Evolutionary conservation across 23 tunicate species (phyloP).

Genomic region (Aplidium turbinatum): DNA sequence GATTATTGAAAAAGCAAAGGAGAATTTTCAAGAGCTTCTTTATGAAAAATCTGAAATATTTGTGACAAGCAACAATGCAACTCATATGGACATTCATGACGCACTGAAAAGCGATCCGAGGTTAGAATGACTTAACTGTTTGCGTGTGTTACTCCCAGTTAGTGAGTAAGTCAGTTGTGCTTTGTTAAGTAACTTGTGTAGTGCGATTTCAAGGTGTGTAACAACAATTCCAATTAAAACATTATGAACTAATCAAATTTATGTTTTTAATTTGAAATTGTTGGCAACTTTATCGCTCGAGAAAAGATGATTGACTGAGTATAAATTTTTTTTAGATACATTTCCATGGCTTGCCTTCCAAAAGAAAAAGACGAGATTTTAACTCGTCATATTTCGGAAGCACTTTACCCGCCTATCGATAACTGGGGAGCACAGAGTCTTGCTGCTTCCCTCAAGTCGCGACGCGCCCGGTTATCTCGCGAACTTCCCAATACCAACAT

Average conservation of each 20-base stretch:
- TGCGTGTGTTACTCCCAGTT: too few species aligned
- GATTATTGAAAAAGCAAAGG: constrained; percentile 75
- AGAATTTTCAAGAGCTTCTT: constrained; percentile 77
- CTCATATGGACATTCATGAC: constrained; percentile 64
- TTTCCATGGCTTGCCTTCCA: constrained; percentile 60
- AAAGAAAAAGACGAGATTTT: constrained; percentile 71
- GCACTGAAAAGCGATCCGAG: constrained; percentile 74
- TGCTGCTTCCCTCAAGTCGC: constrained; percentile 20
- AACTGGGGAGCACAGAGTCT: constrained; percentile 77
- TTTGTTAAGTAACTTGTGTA: too few species aligned
- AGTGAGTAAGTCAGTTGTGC: too few species aligned
- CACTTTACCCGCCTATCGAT: constrained; percentile 62
- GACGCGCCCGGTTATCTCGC: constrained; percentile 12
- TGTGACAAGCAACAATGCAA: constrained; percentile 39
- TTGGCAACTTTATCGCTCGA: too few species aligned
- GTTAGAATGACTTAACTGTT: constrained; percentile 8
- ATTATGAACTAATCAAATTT: too few species aligned
- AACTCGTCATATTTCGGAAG: constrained; percentile 61
- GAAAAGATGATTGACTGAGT: too few species aligned
- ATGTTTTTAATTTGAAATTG: too few species aligned
- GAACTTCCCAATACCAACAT: constrained; percentile 11
- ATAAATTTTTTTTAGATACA: constrained; percentile 45
- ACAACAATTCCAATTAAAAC: too few species aligned
- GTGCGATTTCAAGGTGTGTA: too few species aligned
- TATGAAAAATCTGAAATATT: constrained; percentile 80